Evolutionary conservation across 2,888 invertebrate species (phyloP).

Genomic region (Drosophila paramelanica): DNA sequence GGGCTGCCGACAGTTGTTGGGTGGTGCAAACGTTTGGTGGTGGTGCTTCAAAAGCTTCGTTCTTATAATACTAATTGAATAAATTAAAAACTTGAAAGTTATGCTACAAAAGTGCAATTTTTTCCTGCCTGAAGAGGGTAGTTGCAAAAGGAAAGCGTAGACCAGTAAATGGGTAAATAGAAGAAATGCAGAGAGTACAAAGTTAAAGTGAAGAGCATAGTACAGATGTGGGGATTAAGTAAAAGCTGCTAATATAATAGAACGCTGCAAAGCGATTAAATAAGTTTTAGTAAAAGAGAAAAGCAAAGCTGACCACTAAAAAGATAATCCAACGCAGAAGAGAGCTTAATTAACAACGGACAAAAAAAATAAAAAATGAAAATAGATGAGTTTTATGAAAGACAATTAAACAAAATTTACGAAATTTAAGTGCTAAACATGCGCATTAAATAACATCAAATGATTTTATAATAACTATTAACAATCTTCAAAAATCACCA

Average conservation of each 20-base stretch:
- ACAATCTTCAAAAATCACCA: conserved; percentile 5
- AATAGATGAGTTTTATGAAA: not conserved
- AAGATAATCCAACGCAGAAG: not conserved
- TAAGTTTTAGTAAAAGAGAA: not conserved
- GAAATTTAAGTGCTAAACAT: not conserved
- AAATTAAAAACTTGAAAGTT: conserved; percentile 69
- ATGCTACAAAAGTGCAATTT: conserved; percentile 25
- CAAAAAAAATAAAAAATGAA: not conserved
- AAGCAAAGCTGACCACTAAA: not conserved
- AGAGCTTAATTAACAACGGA: conserved; percentile 6
- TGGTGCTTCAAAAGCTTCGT: conserved; percentile 41
- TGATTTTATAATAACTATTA: not conserved
- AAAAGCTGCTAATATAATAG: conserved; percentile 11
- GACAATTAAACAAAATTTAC: not conserved
- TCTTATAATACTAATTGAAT: conserved; percentile 72
- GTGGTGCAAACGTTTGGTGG: conserved; percentile 16
- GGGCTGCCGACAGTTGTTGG: not conserved
- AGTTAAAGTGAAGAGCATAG: not conserved
- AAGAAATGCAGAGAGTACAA: conserved; percentile 4
- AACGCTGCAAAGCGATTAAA: conserved; percentile 23
- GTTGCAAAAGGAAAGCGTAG: not conserved
- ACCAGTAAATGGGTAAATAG: conserved; percentile 10
- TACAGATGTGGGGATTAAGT: not conserved
- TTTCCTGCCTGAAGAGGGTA: not conserved
- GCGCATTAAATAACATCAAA: not conserved